Evolutionary conservation across 2,888 invertebrate genomes (phyloP).

Genomic region (Cetonia aurata): DNA sequence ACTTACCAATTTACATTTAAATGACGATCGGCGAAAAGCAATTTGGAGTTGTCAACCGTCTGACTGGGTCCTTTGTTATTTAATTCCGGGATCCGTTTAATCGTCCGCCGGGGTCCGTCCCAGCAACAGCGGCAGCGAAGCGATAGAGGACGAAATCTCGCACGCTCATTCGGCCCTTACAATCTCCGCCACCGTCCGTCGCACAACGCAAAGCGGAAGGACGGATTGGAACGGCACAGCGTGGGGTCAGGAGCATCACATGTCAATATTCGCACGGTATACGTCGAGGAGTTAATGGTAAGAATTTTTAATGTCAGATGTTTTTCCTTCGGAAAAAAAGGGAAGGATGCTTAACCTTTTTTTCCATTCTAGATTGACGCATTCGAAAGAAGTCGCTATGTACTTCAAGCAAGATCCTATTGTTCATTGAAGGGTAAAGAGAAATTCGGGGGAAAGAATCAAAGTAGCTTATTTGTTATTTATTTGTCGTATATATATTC

Average conservation of each 20-base stretch:
- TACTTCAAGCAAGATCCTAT: too few species aligned
- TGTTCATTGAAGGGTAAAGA: too few species aligned
- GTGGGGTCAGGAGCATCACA: conserved; percentile 1
- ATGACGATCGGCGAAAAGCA: conserved; percentile 66
- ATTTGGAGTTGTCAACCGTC: conserved; percentile 68
- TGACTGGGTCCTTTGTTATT: conserved; percentile 67
- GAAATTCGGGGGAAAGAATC: too few species aligned
- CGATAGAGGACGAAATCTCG: conserved; percentile 17
- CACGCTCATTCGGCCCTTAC: not conserved
- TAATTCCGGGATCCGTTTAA: conserved; percentile 65
- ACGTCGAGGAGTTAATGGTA: not conserved
- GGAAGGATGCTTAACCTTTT: too few species aligned
- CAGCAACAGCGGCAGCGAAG: not conserved
- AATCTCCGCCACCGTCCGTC: conserved; percentile 6
- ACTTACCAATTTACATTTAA: conserved; percentile 67
- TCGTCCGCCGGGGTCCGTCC: conserved; percentile 51
- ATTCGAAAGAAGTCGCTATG: too few species aligned
- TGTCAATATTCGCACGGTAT: conserved; percentile 10
- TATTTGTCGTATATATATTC: too few species aligned
- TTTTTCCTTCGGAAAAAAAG: too few species aligned
- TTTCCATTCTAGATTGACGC: too few species aligned
- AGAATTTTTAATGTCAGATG: not conserved
- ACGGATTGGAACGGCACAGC: not conserved
- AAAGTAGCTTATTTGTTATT: too few species aligned
- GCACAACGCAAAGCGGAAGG: not conserved